These are phyloP conservation scores for Salarias fasciatus DNA, from an alignment of 2,797 vertebrate species.

Conservation along the genomic window DNA sequence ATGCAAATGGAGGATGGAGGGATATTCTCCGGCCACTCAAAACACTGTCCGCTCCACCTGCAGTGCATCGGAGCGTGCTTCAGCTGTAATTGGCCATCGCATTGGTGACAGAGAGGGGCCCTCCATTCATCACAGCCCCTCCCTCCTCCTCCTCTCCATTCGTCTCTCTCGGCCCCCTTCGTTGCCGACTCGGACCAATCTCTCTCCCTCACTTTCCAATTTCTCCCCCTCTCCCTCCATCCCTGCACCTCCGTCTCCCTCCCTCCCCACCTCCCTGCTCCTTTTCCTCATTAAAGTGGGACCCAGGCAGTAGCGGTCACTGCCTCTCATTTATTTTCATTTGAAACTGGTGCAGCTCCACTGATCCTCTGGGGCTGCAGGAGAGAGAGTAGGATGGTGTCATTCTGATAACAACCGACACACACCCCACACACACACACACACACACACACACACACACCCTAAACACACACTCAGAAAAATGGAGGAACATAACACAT, in stretches of 20 bases:
- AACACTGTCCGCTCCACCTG: constrained; percentile 66
- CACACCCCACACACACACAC: constrained; percentile 27
- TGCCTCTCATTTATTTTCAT: constrained; percentile 88
- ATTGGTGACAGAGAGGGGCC: constrained; percentile 56
- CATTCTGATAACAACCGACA: constrained; percentile 76
- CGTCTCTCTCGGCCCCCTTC: constrained; percentile 33
- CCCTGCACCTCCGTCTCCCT: constrained; percentile 1
- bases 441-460: constrained; percentile 13
- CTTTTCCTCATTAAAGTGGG: constrained; percentile 83
- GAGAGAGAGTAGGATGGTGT: constrained; percentile 74
- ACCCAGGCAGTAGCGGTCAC: constrained; percentile 82
- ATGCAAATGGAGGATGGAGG: constrained; percentile 65
- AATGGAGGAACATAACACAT: constrained; percentile 20
- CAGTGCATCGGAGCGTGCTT: constrained; percentile 66
- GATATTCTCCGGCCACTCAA: constrained; percentile 59
- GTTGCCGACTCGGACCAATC: constrained; percentile 51
- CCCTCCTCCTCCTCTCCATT: constrained; percentile 13
- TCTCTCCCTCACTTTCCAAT: constrained; percentile 49
- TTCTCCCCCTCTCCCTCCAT: constrained; percentile 3
- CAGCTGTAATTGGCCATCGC: constrained; percentile 80
- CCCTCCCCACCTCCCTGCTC: constrained; percentile 43
- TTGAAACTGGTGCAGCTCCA: constrained; percentile 83
- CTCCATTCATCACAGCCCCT: constrained; percentile 74
- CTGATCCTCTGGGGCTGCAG: constrained; percentile 76
- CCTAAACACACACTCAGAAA: constrained; percentile 3